Conservation (phyloP, 2,888 invertebrate genomes). For the Netelia melanura region DNA sequence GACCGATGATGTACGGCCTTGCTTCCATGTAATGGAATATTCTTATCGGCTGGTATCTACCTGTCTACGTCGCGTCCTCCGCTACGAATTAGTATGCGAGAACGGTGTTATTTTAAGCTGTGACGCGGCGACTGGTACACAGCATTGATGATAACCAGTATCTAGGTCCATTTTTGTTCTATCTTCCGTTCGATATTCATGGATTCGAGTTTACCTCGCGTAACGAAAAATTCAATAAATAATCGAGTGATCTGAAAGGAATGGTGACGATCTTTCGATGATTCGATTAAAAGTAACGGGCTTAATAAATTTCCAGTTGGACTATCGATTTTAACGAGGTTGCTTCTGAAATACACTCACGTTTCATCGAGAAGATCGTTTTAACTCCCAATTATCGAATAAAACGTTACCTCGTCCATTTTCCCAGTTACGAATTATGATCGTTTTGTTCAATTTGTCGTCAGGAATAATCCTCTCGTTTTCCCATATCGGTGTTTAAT, state of each 20-base stretch:
- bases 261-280: no score
- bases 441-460: background rate
- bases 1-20: constrained; percentile 82
- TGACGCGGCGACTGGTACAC: background rate
- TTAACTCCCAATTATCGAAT: background rate
- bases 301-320: background rate
- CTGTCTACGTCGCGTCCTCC: constrained; percentile 80
- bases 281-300: constrained; percentile 34
- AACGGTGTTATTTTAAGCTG: background rate
- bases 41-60: constrained; percentile 83
- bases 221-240: no score
- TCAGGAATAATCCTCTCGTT: background rate
- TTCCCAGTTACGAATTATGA: background rate
- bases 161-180: no score
- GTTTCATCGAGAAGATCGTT: background rate
- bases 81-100: constrained; percentile 15
- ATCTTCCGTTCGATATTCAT: no score
- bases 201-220: no score
- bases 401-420: background rate
- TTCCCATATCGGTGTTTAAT: background rate
- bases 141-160: no score
- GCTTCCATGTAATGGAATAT: constrained; percentile 83
- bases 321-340: no score
- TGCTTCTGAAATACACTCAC: no score
- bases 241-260: no score